Base-by-base conservation (phyloP, 37 sponge, comb jelly and placozoan species). In the Haliclona indistincta region DNA sequence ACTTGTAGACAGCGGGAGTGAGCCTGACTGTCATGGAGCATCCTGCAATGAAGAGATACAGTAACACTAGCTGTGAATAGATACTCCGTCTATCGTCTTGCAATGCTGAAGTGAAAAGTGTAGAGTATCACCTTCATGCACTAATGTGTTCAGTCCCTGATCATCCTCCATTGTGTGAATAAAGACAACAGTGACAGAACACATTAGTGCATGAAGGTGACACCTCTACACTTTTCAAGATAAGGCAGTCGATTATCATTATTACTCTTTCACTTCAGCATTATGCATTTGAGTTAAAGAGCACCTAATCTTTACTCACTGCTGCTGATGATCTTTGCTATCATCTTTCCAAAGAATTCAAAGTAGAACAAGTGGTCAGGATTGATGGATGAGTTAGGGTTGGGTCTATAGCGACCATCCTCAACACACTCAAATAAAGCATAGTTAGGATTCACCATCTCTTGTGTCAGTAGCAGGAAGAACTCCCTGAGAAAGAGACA, bases 1-100 rank as follows among this genome's bases (percentile, higher is more conserved):
- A 80, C 76, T 89, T 89, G 77, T 89, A 89, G 36, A 89, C 64
- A 44, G 90, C 39, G 23, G 90, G 85, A n/a, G 90, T 89, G 67
- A 89, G 79, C 30, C 81, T 56, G 4, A 83, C 80, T 3, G 64
- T 13, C 2, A 74, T 38, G 34, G 54, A 70, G 61, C 69, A 70
- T 29, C 84, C 90, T 89, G 55, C 17, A 54, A 40, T 4, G n/a
- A 33, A 3, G 29, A 19, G 26, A 54, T 26, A 17, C 10, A 51
- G 7, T 49, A 49, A 23, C 43, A 38, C 26, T 11, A 19, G 52
- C 17, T 28, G 32, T 47, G 4, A 52, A 54, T 4, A 33, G 23
- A 36, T 34, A 52, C 34, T n/a, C n/a, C n/a, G n/a, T n/a, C n/a
- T n/a, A n/a, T n/a, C n/a, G n/a, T n/a, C n/a, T n/a, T n/a, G n/a